A percentile compares a stretch with the other conserved stretches of the same genome.
Conservation (phyloP, 2,797 vertebrate species). For the Carduelis carduelis region DNA sequence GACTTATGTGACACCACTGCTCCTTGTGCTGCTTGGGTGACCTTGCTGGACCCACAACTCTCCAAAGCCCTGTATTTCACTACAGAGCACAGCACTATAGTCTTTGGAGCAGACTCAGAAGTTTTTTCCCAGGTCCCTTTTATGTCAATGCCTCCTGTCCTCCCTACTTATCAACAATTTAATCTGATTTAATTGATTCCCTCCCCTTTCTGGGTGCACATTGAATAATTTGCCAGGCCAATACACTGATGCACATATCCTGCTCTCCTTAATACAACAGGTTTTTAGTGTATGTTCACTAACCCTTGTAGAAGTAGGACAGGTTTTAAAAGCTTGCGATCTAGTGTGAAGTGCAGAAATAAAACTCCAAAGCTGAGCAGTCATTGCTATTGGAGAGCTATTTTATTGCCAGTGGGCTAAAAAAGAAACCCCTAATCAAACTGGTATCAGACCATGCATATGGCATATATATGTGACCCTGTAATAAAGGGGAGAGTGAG, state of each 20-base stretch:
- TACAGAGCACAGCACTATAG: not conserved
- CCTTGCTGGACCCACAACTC: not conserved
- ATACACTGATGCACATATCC: not conserved
- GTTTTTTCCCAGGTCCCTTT: not conserved
- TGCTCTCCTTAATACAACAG: not conserved
- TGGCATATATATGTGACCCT: not conserved
- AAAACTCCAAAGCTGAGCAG: not conserved
- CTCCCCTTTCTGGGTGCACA: not conserved
- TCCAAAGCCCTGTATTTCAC: not conserved
- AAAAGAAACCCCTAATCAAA: not conserved
- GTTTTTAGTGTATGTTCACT: not conserved
- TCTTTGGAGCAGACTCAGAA: not conserved
- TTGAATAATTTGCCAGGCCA: not conserved
- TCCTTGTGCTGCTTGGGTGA: not conserved
- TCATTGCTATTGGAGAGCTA: not conserved
- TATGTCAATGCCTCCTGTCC: not conserved
- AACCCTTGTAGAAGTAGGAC: not conserved
- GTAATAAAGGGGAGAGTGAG: not conserved
- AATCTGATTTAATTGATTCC: not conserved
- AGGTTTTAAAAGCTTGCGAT: not conserved
- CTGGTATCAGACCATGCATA: not conserved
- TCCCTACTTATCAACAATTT: not conserved
- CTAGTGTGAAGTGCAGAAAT: not conserved
- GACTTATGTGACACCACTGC: fast-evolving
- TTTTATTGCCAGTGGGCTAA: not conserved